A percentile compares a stretch with the other conserved stretches of the same genome.
Evolutionary conservation across 2,888 invertebrate species (phyloP).

Genomic region (Gisinianus flammeolus): DNA sequence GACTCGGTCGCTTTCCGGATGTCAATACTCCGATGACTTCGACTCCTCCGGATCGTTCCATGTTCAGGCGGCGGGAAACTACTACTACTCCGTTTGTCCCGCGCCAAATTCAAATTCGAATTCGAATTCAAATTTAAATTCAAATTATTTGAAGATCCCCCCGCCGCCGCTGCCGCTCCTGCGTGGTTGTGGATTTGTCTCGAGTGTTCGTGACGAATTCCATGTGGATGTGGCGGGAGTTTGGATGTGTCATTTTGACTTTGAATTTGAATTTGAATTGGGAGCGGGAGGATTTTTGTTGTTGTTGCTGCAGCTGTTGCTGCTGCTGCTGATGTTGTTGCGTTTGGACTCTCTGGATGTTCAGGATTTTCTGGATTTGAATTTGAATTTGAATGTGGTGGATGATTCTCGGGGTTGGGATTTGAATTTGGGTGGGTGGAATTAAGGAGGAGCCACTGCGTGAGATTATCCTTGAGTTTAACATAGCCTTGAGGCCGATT

Average conservation of each 20-base stretch:
- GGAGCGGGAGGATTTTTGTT: conserved; percentile 25
- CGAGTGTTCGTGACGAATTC: too few species aligned
- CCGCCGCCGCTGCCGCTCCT: too few species aligned
- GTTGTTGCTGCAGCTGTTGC: neutral
- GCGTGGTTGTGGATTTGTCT: too few species aligned
- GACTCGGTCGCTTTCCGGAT: conserved; percentile 49
- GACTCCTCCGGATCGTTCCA: conserved; percentile 41
- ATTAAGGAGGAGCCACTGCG: conserved; percentile 48
- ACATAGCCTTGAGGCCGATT: conserved; percentile 49
- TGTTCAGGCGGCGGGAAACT: conserved; percentile 22
- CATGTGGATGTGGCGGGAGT: neutral
- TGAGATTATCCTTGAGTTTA: conserved; percentile 49
- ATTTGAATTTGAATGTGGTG: neutral
- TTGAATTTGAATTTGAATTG: neutral
- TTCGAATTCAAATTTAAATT: too few species aligned
- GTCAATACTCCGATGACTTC: conserved; percentile 37
- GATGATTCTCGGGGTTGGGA: neutral
- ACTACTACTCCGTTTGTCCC: neutral
- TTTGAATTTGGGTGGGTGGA: neutral
- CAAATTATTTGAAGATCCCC: too few species aligned
- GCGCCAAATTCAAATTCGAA: neutral
- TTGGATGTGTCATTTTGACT: neutral
- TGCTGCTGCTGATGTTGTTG: neutral
- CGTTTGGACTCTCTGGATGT: neutral
- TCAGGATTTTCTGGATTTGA: neutral